phyloP scores from a whole-genome alignment of 2,888 invertebrate genomes.

The Agrotis segetum region DNA sequence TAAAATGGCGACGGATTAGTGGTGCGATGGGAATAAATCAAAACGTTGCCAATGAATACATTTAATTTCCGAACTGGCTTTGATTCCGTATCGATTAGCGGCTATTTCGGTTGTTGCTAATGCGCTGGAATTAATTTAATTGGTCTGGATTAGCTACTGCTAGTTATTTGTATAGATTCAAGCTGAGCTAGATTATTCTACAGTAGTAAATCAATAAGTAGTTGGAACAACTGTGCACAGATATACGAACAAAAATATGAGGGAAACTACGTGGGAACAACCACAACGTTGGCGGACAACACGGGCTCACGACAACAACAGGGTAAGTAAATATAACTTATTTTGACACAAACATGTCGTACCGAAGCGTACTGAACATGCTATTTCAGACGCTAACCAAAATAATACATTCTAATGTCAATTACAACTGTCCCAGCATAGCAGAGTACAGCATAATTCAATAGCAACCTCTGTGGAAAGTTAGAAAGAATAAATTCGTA shows the following conservation, averaged over 20 bases:
- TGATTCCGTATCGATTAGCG: conserved; percentile 72
- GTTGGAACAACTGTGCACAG: background rate
- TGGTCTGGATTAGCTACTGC: conserved; percentile 58
- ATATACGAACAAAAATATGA: too few relatives aligned
- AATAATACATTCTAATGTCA: conserved; percentile 48
- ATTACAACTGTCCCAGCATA: conserved; percentile 47
- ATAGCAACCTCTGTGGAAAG: conserved; percentile 55
- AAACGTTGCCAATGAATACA: conserved; percentile 78
- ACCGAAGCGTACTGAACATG: conserved; percentile 11
- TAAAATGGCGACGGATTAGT: conserved; percentile 66
- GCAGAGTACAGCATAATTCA: conserved; percentile 47
- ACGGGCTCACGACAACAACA: background rate
- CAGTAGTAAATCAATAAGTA: background rate
- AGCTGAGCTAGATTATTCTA: conserved; percentile 15
- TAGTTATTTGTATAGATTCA: conserved; percentile 30
- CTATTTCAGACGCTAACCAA: conserved; percentile 17
- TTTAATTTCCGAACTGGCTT: conserved; percentile 81
- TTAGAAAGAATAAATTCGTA: conserved; percentile 62
- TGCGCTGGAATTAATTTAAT: conserved; percentile 75
- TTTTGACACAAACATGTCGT: conserved; percentile 14
- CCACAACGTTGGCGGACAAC: too few relatives aligned
- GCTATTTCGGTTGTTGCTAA: conserved; percentile 76
- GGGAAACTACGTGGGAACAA: too few relatives aligned
- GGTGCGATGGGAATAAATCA: conserved; percentile 75
- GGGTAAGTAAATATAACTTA: background rate